phyloP scores from a whole-genome alignment of 1,140 invertebrate genomes.

The Lepidurus apus region DNA sequence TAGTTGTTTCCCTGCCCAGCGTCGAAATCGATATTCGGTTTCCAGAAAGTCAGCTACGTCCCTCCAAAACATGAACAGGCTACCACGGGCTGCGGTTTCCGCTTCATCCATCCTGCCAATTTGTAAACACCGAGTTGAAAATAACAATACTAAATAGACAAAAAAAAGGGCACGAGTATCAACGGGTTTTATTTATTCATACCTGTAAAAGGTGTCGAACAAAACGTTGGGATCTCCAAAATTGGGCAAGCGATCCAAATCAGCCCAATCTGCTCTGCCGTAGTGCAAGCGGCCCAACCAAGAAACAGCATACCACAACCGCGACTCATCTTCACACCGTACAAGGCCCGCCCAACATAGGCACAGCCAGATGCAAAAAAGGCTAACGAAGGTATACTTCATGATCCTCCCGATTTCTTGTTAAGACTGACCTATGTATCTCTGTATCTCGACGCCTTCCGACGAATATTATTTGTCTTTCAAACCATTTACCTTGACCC shows the following conservation, averaged over 20 bases:
- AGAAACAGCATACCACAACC: slow-evolving; percentile 11
- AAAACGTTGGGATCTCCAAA: slow-evolving; percentile 26
- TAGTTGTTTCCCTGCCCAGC: not conserved
- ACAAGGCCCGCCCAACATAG: not conserved
- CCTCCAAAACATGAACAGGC: not conserved
- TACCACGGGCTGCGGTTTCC: not conserved
- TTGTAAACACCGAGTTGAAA: not conserved
- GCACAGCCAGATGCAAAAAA: not conserved
- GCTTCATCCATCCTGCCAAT: not conserved
- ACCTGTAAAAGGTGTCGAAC: slow-evolving; percentile 32
- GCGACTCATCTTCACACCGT: slow-evolving; percentile 12
- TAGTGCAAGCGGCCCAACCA: slow-evolving; percentile 8
- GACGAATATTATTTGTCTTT: not conserved
- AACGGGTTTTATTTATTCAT: not conserved
- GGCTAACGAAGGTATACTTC: not conserved
- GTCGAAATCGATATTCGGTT: slow-evolving; percentile 11
- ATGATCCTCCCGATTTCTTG: not conserved
- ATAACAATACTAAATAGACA: not conserved
- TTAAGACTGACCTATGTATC: not conserved
- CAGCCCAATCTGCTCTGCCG: slow-evolving; percentile 4
- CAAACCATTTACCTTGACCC: not conserved
- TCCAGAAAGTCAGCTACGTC: not conserved
- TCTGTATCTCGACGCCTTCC: not conserved
- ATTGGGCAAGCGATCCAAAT: slow-evolving; percentile 15
- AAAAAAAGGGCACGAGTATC: not conserved